Evolutionary conservation across 2,888 invertebrate genomes (phyloP).

Genomic region (Mylabris sibirica): DNA sequence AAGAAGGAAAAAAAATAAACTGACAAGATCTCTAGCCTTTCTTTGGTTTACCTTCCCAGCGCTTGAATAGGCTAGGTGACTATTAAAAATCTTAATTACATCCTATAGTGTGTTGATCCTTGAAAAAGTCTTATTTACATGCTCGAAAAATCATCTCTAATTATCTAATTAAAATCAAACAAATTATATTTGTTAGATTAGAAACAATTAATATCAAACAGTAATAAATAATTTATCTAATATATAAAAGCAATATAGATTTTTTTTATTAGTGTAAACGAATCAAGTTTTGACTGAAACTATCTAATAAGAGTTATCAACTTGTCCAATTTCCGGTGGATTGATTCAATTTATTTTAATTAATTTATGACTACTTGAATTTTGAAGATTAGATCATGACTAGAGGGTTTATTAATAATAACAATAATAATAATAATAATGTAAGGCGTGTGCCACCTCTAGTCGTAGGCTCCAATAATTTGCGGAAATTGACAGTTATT

Average conservation of each 20-base stretch:
- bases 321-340: conserved; percentile 14
- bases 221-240: not conserved
- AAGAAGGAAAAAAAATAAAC: conserved; percentile 16
- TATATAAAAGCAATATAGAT: not conserved
- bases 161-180: conserved; percentile 21
- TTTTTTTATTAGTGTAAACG: not conserved
- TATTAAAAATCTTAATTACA: conserved; percentile 37
- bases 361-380: conserved; percentile 1
- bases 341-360: conserved; percentile 12
- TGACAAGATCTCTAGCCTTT: conserved; percentile 37
- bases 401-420: not conserved
- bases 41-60: conserved; percentile 32
- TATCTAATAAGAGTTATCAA: not conserved
- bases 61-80: conserved; percentile 35
- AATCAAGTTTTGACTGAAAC: not conserved
- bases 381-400: conserved; percentile 13
- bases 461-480: not conserved
- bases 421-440: no score
- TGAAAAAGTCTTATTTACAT: conserved; percentile 26
- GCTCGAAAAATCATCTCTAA: conserved; percentile 13
- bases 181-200: conserved; percentile 15
- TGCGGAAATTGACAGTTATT: conserved; percentile 31
- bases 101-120: conserved; percentile 32
- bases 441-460: conserved; percentile 19
- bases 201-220: conserved; percentile 7